A percentile compares a stretch with the other conserved stretches of the same genome.
These are phyloP conservation scores for Folsomia manolachei DNA, from an alignment of 2,888 invertebrate genomes.

Conservation along the genomic window DNA sequence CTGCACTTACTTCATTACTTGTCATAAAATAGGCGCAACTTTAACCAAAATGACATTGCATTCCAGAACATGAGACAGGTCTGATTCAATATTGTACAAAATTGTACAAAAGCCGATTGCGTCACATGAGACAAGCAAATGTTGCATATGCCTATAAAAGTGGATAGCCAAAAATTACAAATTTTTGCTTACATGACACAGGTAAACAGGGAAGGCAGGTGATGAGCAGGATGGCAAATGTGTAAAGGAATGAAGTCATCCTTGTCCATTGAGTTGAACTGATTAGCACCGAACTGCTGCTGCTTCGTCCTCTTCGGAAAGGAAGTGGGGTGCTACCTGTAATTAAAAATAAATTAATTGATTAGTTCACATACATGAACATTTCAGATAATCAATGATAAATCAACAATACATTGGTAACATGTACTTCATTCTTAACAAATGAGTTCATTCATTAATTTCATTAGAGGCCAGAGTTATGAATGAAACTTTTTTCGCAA, in stretches of 20 bases:
- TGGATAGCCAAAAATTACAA: slow-evolving; percentile 4
- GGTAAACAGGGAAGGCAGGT: slow-evolving; percentile 49
- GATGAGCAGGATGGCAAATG: slow-evolving; percentile 46
- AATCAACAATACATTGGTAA: background rate
- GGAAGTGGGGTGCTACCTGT: slow-evolving; percentile 49
- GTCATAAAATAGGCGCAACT: too few species aligned
- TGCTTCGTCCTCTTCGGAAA: slow-evolving; percentile 42
- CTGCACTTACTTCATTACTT: background rate
- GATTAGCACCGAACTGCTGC: slow-evolving; percentile 41
- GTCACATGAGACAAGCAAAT: background rate
- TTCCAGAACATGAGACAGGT: too few species aligned
- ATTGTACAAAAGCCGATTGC: background rate
- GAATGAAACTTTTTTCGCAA: background rate
- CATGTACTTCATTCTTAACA: too few species aligned
- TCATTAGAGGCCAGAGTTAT: background rate
- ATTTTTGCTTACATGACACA: slow-evolving; percentile 45
- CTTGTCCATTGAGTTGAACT: slow-evolving; percentile 40
- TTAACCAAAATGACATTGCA: too few species aligned
- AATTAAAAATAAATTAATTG: slow-evolving; percentile 28
- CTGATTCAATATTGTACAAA: too few species aligned
- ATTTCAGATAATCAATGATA: background rate
- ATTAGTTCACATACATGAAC: too few species aligned
- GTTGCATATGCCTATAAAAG: background rate
- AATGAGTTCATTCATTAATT: background rate
- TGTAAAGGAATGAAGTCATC: slow-evolving; percentile 50